A percentile compares a stretch with the other conserved stretches of the same genome.
phyloP scores from a whole-genome alignment of 2,888 invertebrate species.

The Tenthredo scrophulariae region DNA sequence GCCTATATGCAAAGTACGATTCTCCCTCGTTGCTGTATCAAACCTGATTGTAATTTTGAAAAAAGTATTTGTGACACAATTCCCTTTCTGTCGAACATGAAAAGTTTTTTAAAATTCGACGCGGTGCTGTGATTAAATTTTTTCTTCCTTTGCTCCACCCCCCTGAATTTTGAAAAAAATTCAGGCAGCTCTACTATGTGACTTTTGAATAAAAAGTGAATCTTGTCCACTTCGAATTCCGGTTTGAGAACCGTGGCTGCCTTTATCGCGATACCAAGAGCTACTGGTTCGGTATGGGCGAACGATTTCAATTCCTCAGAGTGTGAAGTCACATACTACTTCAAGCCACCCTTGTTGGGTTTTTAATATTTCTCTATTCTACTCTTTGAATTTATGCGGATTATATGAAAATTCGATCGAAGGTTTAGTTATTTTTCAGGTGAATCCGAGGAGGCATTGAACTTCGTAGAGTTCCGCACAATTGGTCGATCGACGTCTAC shows the following conservation, averaged over 20 bases:
- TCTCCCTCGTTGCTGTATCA: neutral
- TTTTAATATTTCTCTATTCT: neutral
- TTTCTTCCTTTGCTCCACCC: neutral
- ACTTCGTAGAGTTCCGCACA: neutral
- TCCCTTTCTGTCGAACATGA: neutral
- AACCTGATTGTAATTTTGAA: neutral
- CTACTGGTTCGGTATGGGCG: neutral
- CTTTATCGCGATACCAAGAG: neutral
- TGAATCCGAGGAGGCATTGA: neutral
- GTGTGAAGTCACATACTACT: neutral
- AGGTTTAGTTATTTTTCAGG: neutral
- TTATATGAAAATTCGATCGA: neutral
- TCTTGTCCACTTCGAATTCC: neutral
- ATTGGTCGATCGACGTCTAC: neutral
- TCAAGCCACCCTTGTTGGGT: neutral
- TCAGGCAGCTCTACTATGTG: neutral
- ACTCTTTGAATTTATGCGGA: neutral
- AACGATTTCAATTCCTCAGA: neutral
- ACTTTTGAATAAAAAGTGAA: conserved; percentile 3
- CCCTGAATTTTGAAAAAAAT: neutral
- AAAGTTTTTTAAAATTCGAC: neutral
- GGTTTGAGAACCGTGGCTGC: neutral
- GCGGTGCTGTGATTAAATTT: neutral
- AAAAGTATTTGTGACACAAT: neutral
- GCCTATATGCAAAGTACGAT: neutral